A percentile compares a stretch with the other conserved stretches of the same genome.
phyloP scores from a whole-genome alignment of 1,140 invertebrate genomes.

The Ruditapes philippinarum region DNA sequence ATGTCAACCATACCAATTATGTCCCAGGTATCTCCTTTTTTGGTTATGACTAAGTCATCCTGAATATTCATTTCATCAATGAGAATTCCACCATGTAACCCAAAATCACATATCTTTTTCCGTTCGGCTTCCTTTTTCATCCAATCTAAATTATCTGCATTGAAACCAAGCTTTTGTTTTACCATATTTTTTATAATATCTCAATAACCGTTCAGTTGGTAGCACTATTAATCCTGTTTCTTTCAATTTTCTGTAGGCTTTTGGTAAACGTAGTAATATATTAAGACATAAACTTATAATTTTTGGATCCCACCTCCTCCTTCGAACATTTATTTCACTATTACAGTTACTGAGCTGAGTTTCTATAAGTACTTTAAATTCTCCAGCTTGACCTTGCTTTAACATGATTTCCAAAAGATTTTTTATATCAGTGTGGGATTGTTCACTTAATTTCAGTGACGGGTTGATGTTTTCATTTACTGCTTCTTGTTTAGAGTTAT shows the following conservation, averaged over 20 bases:
- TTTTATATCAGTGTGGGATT: constrained; percentile 8
- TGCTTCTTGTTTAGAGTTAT: background rate
- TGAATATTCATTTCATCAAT: constrained; percentile 61
- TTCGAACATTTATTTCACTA: constrained; percentile 2
- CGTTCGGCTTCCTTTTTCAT: constrained; percentile 36
- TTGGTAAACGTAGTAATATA: background rate
- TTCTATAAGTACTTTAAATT: constrained; percentile 42
- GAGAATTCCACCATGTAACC: constrained; percentile 42
- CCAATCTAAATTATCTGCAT: constrained; percentile 55
- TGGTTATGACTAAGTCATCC: constrained; percentile 49
- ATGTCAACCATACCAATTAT: constrained; percentile 64
- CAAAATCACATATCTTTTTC: constrained; percentile 33
- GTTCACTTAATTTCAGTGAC: background rate
- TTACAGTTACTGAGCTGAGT: constrained; percentile 47
- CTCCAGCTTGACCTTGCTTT: background rate
- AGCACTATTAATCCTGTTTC: background rate
- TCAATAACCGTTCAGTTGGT: background rate
- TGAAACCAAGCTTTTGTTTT: background rate
- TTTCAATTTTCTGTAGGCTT: background rate
- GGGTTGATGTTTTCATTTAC: background rate
- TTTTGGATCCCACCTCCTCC: constrained; percentile 48
- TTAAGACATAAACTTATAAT: constrained; percentile 51
- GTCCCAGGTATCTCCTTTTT: constrained; percentile 29
- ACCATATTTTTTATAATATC: constrained; percentile 6
- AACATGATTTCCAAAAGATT: background rate